These are phyloP conservation scores for Elmis aenea DNA, from an alignment of 2,888 invertebrate genomes.

Conservation along the genomic window DNA sequence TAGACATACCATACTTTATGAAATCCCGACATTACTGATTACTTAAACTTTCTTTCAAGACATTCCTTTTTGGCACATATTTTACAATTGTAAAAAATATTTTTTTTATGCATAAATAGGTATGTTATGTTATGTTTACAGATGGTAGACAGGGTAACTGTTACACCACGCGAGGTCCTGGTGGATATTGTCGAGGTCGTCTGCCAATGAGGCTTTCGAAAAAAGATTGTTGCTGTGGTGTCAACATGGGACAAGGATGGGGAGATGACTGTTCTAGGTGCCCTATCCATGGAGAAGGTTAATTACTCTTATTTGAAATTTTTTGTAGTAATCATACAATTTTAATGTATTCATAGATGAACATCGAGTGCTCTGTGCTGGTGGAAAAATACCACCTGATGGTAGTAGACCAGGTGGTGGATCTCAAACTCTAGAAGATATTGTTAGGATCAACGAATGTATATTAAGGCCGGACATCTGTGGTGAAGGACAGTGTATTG, in stretches of 20 bases:
- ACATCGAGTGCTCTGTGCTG: constrained; percentile 40
- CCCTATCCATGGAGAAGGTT: constrained; percentile 57
- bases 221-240: constrained; percentile 81
- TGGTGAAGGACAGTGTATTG: constrained; percentile 67
- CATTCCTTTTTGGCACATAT: no score
- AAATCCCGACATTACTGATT: no score
- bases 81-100: no score
- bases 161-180: constrained; percentile 62
- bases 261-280: constrained; percentile 73
- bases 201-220: constrained; percentile 68
- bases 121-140: constrained; percentile 33
- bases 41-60: no score
- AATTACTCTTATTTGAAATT: constrained; percentile 4
- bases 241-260: constrained; percentile 84
- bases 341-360: constrained; percentile 34
- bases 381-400: constrained; percentile 12
- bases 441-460: constrained; percentile 66
- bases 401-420: constrained; percentile 5
- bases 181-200: constrained; percentile 65
- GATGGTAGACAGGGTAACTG: constrained; percentile 78
- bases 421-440: constrained; percentile 16
- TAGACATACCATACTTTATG: no score
- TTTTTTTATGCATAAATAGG: not conserved
- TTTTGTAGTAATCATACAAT: not conserved
- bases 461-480: constrained; percentile 70